A percentile compares a stretch with the other conserved stretches of the same genome.
These are phyloP conservation scores for Odocoileus virginianus DNA, from an alignment of 2,113 vertebrate species.

Conservation along the genomic window DNA sequence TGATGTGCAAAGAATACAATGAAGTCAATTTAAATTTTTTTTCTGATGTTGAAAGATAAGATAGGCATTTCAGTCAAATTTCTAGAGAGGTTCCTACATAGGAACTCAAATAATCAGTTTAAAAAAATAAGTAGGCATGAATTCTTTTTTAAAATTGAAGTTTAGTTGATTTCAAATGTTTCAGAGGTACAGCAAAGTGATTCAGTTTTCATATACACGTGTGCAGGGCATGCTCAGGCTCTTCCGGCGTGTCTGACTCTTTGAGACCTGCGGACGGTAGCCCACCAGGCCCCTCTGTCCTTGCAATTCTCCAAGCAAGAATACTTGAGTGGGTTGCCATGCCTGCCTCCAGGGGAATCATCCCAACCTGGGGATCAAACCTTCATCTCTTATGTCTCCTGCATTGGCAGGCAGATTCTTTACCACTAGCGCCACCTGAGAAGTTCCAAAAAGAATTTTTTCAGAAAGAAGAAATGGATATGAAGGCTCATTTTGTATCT, in stretches of 20 bases:
- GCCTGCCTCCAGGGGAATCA: not conserved
- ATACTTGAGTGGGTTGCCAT: not conserved
- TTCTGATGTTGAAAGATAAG: not conserved
- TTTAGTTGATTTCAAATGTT: not conserved
- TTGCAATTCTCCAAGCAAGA: not conserved
- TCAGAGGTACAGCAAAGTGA: not conserved
- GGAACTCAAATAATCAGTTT: not conserved
- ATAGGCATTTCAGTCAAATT: not conserved
- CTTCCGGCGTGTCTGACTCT: not conserved
- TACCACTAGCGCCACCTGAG: not conserved
- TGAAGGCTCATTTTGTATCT: not conserved
- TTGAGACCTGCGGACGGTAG: not conserved
- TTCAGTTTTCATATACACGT: not conserved
- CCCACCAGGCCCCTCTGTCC: not conserved
- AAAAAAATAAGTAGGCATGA: not conserved
- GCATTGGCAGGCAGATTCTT: not conserved
- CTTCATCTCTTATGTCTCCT: not conserved
- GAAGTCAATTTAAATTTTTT: not conserved
- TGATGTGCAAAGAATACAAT: not conserved
- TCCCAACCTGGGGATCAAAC: not conserved
- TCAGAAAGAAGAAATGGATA: not conserved
- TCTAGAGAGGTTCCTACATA: not conserved
- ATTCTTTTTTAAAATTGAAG: not conserved
- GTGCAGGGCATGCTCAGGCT: not conserved
- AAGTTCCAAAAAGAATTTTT: not conserved